These are phyloP conservation scores for Anguilla rostrata DNA, from an alignment of 2,113 vertebrate species.

Conservation along the genomic window DNA sequence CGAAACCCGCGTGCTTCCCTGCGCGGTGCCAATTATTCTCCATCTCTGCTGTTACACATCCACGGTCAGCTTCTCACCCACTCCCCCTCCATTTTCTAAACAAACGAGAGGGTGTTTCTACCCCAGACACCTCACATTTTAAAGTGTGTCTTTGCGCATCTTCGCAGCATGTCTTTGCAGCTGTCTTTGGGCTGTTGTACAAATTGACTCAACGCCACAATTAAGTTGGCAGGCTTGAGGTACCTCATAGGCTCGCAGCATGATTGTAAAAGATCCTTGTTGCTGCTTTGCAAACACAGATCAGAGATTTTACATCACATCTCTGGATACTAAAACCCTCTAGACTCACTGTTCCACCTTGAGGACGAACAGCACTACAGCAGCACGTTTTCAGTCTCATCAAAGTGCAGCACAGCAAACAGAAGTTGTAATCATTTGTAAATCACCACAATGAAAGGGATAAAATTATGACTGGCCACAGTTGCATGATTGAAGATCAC, in stretches of 20 bases:
- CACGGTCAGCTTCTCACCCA: constrained; percentile 7
- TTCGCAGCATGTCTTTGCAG: constrained; percentile 17
- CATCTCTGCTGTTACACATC: not conserved
- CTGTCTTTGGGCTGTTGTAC: constrained; percentile 6
- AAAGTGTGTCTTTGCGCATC: not conserved
- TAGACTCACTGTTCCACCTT: not conserved
- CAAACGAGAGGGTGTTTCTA: not conserved
- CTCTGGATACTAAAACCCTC: not conserved
- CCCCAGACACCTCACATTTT: constrained; percentile 5
- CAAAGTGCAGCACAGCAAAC: not conserved
- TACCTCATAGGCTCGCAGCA: constrained; percentile 3
- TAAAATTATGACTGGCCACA: too few relatives aligned
- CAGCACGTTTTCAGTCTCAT: not conserved
- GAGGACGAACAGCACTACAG: not conserved
- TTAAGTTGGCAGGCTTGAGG: constrained; percentile 5
- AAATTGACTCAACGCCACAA: constrained; percentile 8
- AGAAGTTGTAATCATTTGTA: not conserved
- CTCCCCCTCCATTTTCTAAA: constrained; percentile 13
- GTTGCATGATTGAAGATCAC: too few relatives aligned
- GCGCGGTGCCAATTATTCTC: not conserved
- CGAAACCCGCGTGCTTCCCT: not conserved
- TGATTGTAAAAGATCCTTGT: not conserved
- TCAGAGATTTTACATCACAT: not conserved
- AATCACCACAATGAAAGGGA: too few relatives aligned
- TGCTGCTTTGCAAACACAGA: not conserved